Evolutionary conservation across 1,140 invertebrate species (phyloP).

Genomic region (Zaprionus taronus): DNA sequence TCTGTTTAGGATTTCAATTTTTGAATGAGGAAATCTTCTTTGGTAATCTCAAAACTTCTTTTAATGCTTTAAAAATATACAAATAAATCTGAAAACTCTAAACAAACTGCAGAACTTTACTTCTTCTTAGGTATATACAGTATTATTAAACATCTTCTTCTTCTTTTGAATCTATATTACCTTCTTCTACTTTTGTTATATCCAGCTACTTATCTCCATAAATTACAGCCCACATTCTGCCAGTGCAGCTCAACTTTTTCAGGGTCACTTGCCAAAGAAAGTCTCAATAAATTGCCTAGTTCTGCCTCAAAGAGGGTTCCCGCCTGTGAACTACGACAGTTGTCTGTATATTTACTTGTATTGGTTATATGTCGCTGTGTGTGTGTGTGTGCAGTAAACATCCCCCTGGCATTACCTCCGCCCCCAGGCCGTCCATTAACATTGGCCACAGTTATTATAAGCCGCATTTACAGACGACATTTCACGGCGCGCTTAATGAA

Average conservation of each 20-base stretch:
- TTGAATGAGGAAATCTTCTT: not conserved
- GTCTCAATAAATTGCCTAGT: slow-evolving; percentile 24
- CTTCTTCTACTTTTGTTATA: not conserved
- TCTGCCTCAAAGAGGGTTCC: slow-evolving; percentile 4
- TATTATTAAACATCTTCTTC: not conserved
- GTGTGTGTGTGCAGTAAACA: slow-evolving; percentile 9
- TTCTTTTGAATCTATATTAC: not conserved
- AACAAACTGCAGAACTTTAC: not conserved
- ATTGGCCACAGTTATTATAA: slow-evolving; percentile 47
- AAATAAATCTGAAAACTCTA: not conserved
- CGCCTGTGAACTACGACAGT: slow-evolving; percentile 42
- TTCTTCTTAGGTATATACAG: not conserved
- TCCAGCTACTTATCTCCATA: not conserved
- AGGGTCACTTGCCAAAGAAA: slow-evolving; percentile 33
- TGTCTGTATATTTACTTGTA: not conserved
- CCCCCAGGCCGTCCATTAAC: not conserved
- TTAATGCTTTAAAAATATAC: not conserved
- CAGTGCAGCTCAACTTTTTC: slow-evolving; percentile 20
- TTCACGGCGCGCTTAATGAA: slow-evolving; percentile 67
- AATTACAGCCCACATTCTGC: not conserved
- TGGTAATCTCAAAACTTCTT: not conserved
- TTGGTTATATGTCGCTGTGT: not conserved
- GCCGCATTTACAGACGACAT: slow-evolving; percentile 44
- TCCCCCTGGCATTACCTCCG: slow-evolving; percentile 13
- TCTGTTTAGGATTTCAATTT: no score